Base-by-base conservation (phyloP, 2,888 invertebrate species). In the Diplolepis rosae region DNA sequence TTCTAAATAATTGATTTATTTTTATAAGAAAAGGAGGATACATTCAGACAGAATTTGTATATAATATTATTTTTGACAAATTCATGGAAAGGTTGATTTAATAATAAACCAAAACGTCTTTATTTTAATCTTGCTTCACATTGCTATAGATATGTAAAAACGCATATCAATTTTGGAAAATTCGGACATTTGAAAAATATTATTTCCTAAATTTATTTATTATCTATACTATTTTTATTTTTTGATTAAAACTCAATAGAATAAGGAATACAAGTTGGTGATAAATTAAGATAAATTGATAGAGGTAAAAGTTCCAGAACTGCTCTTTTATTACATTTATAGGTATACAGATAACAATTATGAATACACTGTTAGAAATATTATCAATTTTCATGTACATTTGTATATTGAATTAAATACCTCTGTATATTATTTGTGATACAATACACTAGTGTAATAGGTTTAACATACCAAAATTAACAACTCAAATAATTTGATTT, bases 1-100 rank as follows among this genome's bases (percentile, higher is more conserved):
- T 61, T 11, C 22, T 61, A 13, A 32, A 13, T 35, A 22, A 15
- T 35, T 15, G 18, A 3, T 61, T 61, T 61, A 61, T 61, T 61
- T 45, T 61, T 39, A 35, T 52, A 39, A 24, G 39, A 39, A 61
- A 61, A 35, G 35, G 56, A 61, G 56, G 24, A 61, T 61, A 61
- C 39, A 39, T n/a, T 39, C 24, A 13, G 45, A 45, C 18, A 18
- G 18, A 15, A 45, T 7, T 45, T 45, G 5, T 45, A 45, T 45
- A 18, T 18, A n/a, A n/a, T n/a, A 45, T 45, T 2, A 45, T 45
- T 15, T 45, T 18, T 18, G 15, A 45, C 18, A 45, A 45, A 45
- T 45, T 7, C 15, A 1, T 45, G 18, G 45, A 18, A 18, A 18
- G 9, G n/a, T 61, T 13, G 35, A 35, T 6, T 27, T 61, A 39